Percentiles rank a stretch among this genome's conserved stretches.
Evolutionary conservation across 2,888 invertebrate genomes (phyloP).

Genomic region (Eilema griseolum): DNA sequence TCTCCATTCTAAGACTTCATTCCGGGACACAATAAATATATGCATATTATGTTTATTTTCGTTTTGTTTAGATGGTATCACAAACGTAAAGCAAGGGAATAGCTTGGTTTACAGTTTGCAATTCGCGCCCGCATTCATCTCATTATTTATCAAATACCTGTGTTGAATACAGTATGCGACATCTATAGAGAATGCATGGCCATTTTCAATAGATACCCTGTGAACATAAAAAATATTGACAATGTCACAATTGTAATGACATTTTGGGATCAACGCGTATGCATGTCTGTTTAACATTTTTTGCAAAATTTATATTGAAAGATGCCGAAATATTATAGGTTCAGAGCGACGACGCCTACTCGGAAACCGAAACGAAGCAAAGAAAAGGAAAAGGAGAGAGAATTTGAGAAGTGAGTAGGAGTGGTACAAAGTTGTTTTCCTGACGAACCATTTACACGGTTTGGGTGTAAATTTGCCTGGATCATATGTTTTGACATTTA

Average conservation of each 20-base stretch:
- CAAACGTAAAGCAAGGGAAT: no score
- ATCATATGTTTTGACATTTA: background rate
- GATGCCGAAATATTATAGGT: slow-evolving; percentile 83
- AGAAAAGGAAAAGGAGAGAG: slow-evolving; percentile 67
- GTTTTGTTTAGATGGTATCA: no score
- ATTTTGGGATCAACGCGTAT: slow-evolving; percentile 53
- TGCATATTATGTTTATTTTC: no score
- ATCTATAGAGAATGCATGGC: slow-evolving; percentile 1
- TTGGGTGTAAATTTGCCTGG: background rate
- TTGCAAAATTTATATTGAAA: slow-evolving; percentile 72
- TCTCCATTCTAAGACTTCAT: no score
- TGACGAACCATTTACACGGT: background rate
- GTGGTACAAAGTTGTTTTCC: background rate
- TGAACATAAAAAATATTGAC: slow-evolving; percentile 7
- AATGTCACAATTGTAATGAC: slow-evolving; percentile 50
- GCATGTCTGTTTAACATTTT: slow-evolving; percentile 52
- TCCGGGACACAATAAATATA: no score
- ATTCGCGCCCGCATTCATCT: no score
- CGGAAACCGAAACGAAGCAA: slow-evolving; percentile 68
- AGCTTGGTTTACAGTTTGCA: no score
- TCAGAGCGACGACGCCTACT: slow-evolving; percentile 74
- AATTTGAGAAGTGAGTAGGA: slow-evolving; percentile 60
- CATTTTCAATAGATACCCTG: background rate
- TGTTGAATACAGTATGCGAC: no score
- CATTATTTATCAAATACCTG: no score